These are phyloP conservation scores for Psittacula echo DNA, from an alignment of 2,797 vertebrate species.

Conservation along the genomic window DNA sequence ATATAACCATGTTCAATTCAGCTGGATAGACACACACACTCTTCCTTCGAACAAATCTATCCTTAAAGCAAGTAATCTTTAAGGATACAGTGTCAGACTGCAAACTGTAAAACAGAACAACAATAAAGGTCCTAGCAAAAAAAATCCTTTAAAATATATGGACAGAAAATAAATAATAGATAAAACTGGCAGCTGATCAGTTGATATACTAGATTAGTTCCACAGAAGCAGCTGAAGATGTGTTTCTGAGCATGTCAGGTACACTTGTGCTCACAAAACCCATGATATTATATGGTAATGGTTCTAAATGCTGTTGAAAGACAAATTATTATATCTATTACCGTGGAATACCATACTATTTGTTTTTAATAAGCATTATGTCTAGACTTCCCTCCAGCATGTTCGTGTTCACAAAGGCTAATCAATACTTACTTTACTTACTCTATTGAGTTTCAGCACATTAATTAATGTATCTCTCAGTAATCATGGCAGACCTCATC, in stretches of 20 bases:
- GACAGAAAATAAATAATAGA: neutral
- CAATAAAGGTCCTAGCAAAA: neutral
- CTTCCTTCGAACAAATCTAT: neutral
- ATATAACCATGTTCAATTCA: slow-evolving; percentile 61
- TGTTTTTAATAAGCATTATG: neutral
- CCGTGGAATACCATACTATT: neutral
- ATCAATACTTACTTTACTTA: slow-evolving; percentile 21
- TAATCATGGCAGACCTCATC: neutral
- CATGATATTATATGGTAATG: neutral
- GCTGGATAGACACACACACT: neutral
- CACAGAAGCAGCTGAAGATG: neutral
- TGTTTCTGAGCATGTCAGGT: neutral
- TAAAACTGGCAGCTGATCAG: neutral
- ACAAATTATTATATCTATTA: neutral
- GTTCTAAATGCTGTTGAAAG: neutral
- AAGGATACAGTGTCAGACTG: neutral
- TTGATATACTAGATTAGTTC: neutral
- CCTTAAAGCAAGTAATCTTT: neutral
- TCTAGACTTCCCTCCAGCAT: neutral
- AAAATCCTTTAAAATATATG: neutral
- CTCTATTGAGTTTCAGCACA: neutral
- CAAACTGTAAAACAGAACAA: neutral
- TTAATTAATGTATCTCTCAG: neutral
- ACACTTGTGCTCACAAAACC: neutral
- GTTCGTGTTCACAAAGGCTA: neutral